phyloP scores from a whole-genome alignment of 2,113 vertebrate species.

The Phyllopteryx taeniolatus region DNA sequence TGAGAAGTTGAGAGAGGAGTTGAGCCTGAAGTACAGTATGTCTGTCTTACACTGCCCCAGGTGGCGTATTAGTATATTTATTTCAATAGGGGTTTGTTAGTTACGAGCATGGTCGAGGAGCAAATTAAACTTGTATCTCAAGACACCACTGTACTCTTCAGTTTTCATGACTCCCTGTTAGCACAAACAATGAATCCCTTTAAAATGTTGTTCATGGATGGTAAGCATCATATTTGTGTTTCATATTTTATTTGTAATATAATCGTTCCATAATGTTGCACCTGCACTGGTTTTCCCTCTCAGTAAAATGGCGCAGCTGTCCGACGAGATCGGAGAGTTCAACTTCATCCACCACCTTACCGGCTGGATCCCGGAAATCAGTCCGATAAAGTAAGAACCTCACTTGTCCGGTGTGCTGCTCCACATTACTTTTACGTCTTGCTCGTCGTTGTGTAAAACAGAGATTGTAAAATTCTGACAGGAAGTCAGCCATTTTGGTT shows the following conservation, averaged over 20 bases:
- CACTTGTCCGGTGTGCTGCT: slow-evolving; percentile 17
- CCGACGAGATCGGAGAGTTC: slow-evolving; percentile 82
- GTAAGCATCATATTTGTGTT: neutral
- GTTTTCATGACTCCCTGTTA: neutral
- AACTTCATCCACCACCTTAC: slow-evolving; percentile 84
- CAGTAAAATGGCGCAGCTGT: slow-evolving; percentile 51
- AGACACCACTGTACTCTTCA: neutral
- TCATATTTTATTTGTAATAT: neutral
- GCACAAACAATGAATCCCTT: neutral
- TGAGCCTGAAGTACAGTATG: too few relatives aligned
- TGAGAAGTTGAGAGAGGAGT: too few relatives aligned
- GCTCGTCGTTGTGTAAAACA: neutral
- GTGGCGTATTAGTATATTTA: too few relatives aligned
- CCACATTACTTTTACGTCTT: neutral
- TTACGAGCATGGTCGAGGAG: too few relatives aligned
- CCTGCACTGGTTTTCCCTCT: slow-evolving; percentile 16
- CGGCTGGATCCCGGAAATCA: slow-evolving; percentile 87
- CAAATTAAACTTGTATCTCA: too few relatives aligned
- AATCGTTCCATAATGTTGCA: neutral
- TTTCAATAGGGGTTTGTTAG: too few relatives aligned
- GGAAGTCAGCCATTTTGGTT: too few relatives aligned
- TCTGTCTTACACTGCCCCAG: too few relatives aligned
- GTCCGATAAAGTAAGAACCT: slow-evolving; percentile 78
- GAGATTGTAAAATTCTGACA: neutral
- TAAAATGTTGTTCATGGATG: neutral